These are phyloP conservation scores for Acutogordius australiensis DNA, from an alignment of 2,888 invertebrate species.

Conservation along the genomic window DNA sequence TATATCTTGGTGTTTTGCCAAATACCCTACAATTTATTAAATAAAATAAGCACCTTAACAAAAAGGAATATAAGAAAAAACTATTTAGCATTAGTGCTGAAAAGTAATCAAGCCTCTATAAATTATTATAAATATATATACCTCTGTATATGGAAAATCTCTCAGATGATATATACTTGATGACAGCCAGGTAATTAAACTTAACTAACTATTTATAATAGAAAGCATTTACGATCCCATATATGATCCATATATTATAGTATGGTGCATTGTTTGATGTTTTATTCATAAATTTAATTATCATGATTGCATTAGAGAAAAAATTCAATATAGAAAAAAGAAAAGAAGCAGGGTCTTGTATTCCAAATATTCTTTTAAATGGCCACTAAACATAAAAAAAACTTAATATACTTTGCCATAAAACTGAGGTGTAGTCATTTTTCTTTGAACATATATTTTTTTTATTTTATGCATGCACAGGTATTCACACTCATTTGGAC, in stretches of 20 bases:
- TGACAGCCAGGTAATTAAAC: slow-evolving; percentile 8
- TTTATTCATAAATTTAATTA: background rate
- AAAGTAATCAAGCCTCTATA: slow-evolving; percentile 1
- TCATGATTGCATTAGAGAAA: slow-evolving; percentile 4
- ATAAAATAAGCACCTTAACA: slow-evolving; percentile 6
- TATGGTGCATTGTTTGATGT: background rate
- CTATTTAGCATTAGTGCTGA: background rate
- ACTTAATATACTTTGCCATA: slow-evolving; percentile 6
- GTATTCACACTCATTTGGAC: background rate
- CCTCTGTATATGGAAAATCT: background rate
- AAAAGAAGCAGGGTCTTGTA: slow-evolving; percentile 8
- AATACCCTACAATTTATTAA: background rate
- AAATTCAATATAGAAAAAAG: slow-evolving; percentile 6
- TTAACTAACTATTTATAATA: background rate
- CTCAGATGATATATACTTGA: background rate
- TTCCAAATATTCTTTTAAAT: slow-evolving; percentile 8
- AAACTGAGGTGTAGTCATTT: background rate
- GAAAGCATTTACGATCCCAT: background rate
- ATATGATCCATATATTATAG: background rate
- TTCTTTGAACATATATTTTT: background rate
- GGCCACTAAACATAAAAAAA: slow-evolving; percentile 1
- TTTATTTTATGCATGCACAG: background rate
- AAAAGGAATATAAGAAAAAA: background rate
- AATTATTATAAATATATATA: slow-evolving; percentile 1
- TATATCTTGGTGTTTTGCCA: background rate